Base-by-base conservation (phyloP, 2,113 vertebrate genomes). In the Callopanchax toddi region DNA sequence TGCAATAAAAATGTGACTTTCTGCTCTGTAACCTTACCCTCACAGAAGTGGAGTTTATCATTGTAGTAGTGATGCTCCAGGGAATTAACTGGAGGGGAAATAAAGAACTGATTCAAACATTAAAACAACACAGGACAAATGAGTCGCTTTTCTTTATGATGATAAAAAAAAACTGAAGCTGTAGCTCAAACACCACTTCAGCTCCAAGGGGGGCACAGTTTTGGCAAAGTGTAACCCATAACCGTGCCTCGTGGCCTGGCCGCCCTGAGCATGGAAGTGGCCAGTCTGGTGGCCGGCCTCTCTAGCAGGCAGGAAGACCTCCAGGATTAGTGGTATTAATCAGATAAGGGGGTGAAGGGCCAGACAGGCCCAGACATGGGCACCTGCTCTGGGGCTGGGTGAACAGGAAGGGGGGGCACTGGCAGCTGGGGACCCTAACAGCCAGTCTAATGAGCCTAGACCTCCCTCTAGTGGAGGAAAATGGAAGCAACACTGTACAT, bases 311-410 rank as follows among this genome's bases (percentile, higher is more conserved):
- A 85, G 85, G 87, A 90, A 93, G 92, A 92, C 89, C 94, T 92
- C 90, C 72, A 89, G 95, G 95, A 95, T 96, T 94, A 95, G 90
- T 87, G 90, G 92, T 91, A 93, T 93, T 94, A 94, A 95, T 95
- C 93, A 94, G 94, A 96, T 94, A 93, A 93, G 81, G 66, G 71
- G 78, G 78, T 77, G 77, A 79, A 80, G 82, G 79, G 81, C 73
- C 74, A 81, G 86, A 85, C 85, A 83, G 82, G 86, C 83, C 82
- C 81, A 87, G 79, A 88, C 85, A 89, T 77, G 83, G 88, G 78
- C 92, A 89, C 92, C 89, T 89, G 87, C 89, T 92, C 81, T 48
- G 81, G 86, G 83, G 82, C 73, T 71, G 66, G 75, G 51, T 61
- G 56, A 70, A 69, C 53, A 63, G 16, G 55, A 16, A 3, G 18